Base-by-base conservation (phyloP, 2,113 vertebrate genomes). In the Mormyrus iriodes region DNA sequence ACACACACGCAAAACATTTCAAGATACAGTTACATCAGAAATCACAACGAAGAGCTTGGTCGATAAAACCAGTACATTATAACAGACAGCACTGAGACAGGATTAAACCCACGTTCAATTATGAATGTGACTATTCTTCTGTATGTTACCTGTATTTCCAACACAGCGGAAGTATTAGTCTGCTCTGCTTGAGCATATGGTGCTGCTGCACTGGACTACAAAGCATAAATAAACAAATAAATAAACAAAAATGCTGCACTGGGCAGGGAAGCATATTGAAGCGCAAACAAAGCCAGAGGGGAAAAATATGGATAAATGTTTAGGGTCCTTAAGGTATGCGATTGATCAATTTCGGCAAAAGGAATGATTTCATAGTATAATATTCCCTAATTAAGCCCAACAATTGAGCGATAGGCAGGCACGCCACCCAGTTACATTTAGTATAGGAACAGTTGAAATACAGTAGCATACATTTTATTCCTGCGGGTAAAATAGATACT, bases 261-360 rank as follows among this genome's bases (percentile, higher is more conserved):
- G 61, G 15, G n/a, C 51, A 49, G 31, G 49, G 21, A 12, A 82
- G 65, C 46, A 89, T 49, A 85, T 88, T 85, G 83, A 31, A 4
- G 89, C 35, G 91, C 13, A 83, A 48, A 94, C 91, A 93, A 92
- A 93, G 91, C 61, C 89, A 49, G 27, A 53, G 15, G 35, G 73
- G 27, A 15, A 8, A 1, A 5, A 19, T 87, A 95, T 84, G 94
- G 92, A 90, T 93, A 90, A 94, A 90, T 95, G 90, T 5, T 86
- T 65, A 52, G 35, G 21, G 24, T 15, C 39, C 13, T 31, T 3
- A n/a, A 21, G 61, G 46, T 13, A 61, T 39, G 9, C 27, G 85
- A 44, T 65, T 55, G 13, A 84, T 79, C 31, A 79, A 17, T 79
- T 79, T 79, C 6, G 31, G 13, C 42, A 42, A 79, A 69, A 69